Percentiles rank a stretch among this genome's conserved stretches.
These are phyloP conservation scores for Tanypteryx hageni DNA, from an alignment of 2,888 invertebrate species.

Conservation along the genomic window DNA sequence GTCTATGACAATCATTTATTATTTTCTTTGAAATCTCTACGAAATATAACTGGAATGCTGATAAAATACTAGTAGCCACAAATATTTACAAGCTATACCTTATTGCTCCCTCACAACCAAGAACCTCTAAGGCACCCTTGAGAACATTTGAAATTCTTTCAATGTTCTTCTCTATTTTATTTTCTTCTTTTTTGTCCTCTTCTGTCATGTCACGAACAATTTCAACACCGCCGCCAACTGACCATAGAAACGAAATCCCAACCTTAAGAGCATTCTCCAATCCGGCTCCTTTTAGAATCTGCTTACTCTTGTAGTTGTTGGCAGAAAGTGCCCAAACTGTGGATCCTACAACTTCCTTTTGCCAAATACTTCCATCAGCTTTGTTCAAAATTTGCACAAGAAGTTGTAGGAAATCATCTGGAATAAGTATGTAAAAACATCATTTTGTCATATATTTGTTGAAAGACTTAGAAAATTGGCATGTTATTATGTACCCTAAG, in stretches of 20 bases:
- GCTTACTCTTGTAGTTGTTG: constrained; percentile 83
- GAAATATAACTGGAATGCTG: too few species aligned
- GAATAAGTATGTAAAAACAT: constrained; percentile 69
- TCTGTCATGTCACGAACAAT: background rate
- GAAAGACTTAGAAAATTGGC: background rate
- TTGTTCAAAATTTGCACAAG: constrained; percentile 74
- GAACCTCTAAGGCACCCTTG: background rate
- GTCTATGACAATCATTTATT: too few species aligned
- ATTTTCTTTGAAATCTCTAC: too few species aligned
- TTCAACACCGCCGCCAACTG: background rate
- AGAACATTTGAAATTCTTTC: background rate
- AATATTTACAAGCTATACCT: background rate
- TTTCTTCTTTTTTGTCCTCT: background rate
- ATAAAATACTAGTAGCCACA: too few species aligned
- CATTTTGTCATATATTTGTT: background rate
- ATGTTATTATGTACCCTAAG: background rate
- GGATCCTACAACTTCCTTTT: constrained; percentile 76
- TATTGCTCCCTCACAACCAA: constrained; percentile 18
- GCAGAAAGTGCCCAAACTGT: constrained; percentile 83
- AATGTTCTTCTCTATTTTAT: background rate
- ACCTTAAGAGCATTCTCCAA: constrained; percentile 23
- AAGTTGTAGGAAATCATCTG: constrained; percentile 77
- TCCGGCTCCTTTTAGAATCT: constrained; percentile 77
- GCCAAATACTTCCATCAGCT: constrained; percentile 73
- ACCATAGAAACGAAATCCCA: background rate